Percentiles rank a stretch among this genome's conserved stretches.
Conservation (phyloP, 2,797 vertebrate genomes). For the Tympanoctomys barrerae region DNA sequence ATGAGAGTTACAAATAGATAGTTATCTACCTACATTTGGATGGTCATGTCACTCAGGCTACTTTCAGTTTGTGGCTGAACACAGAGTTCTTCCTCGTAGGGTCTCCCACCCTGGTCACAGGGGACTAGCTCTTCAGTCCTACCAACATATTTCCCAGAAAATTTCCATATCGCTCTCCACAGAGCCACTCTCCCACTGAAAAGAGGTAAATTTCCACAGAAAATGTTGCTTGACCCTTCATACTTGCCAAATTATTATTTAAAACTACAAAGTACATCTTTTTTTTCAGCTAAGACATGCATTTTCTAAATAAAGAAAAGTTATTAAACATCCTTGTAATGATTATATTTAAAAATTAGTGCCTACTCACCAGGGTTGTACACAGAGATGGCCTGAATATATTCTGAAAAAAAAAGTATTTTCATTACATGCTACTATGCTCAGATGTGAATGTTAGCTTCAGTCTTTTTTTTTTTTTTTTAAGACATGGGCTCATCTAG, state of each 20-base stretch:
- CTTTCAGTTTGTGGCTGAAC: not conserved
- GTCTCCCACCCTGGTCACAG: not conserved
- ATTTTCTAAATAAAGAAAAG: constrained; percentile 38
- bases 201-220: not conserved
- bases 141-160: not conserved
- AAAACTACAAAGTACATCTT: not conserved
- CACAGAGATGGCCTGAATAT: constrained; percentile 53
- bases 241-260: constrained; percentile 27
- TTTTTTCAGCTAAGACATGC: constrained; percentile 35
- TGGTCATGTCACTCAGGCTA: not conserved
- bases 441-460: not conserved
- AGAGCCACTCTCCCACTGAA: not conserved
- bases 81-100: not conserved
- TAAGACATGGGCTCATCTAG: not conserved
- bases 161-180: not conserved
- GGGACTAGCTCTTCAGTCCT: not conserved
- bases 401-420: constrained; percentile 78
- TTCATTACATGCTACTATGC: constrained; percentile 43
- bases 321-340: not conserved
- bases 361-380: constrained; percentile 75
- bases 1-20: not conserved
- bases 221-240: not conserved
- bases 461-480: not conserved
- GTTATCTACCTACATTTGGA: constrained; percentile 25
- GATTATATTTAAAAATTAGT: constrained; percentile 44